Evolutionary conservation across 1,140 invertebrate species (phyloP), one percentile per base, ranked within the genome.

Genomic region (Caenorhabditis remanei): DNA sequence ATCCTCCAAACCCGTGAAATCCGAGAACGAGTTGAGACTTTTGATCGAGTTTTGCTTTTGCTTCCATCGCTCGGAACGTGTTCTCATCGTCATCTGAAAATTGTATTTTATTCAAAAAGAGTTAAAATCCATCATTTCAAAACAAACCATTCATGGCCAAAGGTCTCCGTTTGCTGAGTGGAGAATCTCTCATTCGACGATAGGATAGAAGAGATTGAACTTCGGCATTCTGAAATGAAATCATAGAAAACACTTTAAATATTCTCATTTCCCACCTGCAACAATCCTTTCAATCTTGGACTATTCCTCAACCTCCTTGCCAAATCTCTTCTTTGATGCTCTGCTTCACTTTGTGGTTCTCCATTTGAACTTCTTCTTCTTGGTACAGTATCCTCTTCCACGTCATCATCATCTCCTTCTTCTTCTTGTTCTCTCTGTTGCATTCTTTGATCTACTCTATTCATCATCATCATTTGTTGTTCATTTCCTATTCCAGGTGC

Each of bases 1-100:
- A 58, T 14, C 19, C 71, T 24, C 21, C 71, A 6, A 71, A 46
- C 41, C 88, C 88, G 50, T 87, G 71, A 13, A 89, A 19, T 41
- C 88, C 88, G 8, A 89, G 71, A 16, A 89, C 63, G 6, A 89
- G 48, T 50, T 85, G 85, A n/a, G 87, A 48, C 21, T 88, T 88
- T 84, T 58, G 55, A 65, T 83, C 87, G 40, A 88, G 63, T 46
- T 86, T 79, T 43, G 65, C 58, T 24, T 82, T 63, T 11, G 24
- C 67, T 46, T 79, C 71, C 71, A 55, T 86, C 14, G 85, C 85
- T 9, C 67, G 67, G 71, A 79, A 82, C 19, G 50, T 82, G 67
- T 50, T 86, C 41, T 86, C 85, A 40, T 86, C 85, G 48, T 86
- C 46, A 43, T 79, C 71, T 79, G 46, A 11, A 79, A 46, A 8